Evolutionary conservation across 2,113 vertebrate genomes (phyloP).

Genomic region (Oenanthe oenanthe): DNA sequence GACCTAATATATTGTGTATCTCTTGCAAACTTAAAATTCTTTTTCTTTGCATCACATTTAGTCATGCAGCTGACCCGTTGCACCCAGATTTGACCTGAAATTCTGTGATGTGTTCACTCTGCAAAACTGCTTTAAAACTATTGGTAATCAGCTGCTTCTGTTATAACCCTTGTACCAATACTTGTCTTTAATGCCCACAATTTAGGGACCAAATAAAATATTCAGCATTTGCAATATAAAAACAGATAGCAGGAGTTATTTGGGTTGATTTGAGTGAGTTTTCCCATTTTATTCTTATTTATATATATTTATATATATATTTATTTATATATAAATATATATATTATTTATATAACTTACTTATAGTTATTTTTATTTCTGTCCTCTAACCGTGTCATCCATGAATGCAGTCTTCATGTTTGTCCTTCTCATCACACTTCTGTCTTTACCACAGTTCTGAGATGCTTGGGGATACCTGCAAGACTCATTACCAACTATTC

Average conservation of each 20-base stretch:
- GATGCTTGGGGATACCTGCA: slow-evolving; percentile 91
- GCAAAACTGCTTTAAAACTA: background rate
- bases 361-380: background rate
- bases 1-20: background rate
- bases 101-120: background rate
- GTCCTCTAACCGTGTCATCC: background rate
- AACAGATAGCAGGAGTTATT: background rate
- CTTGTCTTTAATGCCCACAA: background rate
- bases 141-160: background rate
- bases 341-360: too few relatives aligned
- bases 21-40: background rate
- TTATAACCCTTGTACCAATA: background rate
- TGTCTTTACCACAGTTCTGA: slow-evolving; percentile 80
- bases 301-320: too few relatives aligned
- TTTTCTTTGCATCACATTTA: background rate
- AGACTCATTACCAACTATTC: slow-evolving; percentile 90
- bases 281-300: background rate
- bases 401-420: background rate
- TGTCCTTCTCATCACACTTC: background rate
- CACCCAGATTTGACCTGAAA: background rate
- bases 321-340: too few relatives aligned
- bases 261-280: background rate
- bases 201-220: background rate
- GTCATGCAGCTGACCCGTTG: background rate
- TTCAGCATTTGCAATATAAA: background rate